phyloP scores from a whole-genome alignment of 2,888 invertebrate species.

The Tenthredo mesomela region DNA sequence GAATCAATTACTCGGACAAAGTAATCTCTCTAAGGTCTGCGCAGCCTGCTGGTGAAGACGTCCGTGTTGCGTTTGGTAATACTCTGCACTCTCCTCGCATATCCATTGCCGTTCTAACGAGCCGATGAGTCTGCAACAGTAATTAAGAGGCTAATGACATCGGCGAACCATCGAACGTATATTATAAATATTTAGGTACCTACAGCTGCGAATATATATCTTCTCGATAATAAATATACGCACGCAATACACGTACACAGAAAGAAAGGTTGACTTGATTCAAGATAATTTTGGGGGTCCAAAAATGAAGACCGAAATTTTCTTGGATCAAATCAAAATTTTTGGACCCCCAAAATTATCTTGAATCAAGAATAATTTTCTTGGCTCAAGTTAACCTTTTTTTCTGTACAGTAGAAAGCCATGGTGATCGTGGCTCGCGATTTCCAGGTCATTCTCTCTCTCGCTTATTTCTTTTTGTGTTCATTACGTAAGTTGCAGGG shows the following conservation, averaged over 20 bases:
- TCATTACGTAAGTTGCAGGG: slow-evolving; percentile 29
- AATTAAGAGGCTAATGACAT: slow-evolving; percentile 40
- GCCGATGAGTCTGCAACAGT: slow-evolving; percentile 23
- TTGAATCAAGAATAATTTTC: no score
- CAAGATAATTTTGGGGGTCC: no score
- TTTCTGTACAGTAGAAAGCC: slow-evolving; percentile 25
- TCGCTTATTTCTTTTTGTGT: neutral
- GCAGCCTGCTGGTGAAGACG: neutral
- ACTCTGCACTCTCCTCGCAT: neutral
- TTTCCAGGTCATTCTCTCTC: neutral
- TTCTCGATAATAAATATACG: neutral
- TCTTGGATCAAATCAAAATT: no score
- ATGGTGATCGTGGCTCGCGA: neutral
- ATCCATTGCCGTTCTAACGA: neutral
- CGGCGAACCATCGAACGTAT: slow-evolving; percentile 17
- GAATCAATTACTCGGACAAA: slow-evolving; percentile 32
- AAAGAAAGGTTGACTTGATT: no score
- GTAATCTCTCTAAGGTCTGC: slow-evolving; percentile 19
- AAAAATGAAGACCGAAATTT: no score
- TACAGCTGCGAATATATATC: neutral
- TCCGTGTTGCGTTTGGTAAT: neutral
- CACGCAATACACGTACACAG: neutral
- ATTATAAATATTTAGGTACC: slow-evolving; percentile 22
- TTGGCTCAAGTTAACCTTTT: no score
- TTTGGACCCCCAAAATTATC: no score